Base-by-base conservation (phyloP, 2,797 vertebrate genomes). In the Echiichthys vipera region DNA sequence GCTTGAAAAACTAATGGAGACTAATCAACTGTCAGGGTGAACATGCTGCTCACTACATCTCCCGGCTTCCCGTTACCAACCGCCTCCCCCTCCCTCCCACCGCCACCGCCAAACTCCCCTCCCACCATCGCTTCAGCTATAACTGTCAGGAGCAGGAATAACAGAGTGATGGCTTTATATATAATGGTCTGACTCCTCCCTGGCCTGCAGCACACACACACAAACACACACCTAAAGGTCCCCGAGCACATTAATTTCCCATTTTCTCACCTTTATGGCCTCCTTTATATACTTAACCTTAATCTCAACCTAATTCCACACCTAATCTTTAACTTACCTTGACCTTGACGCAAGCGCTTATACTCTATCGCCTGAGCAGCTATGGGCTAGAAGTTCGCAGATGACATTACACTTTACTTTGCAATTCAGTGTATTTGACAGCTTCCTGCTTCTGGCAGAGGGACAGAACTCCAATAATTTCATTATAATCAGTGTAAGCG, bases 1-100 rank as follows among this genome's bases (percentile, higher is more conserved):
- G 71, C 72, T 79, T 78, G 87, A 83, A 87, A 86, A 80, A 81
- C 87, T 93, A 93, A 93, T 92, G 88, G 85, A 92, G 90, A 91
- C 88, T 91, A 91, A 93, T 92, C 88, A 90, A 91, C 89, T 91
- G 91, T 88, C 89, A 88, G 72, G 67, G 39, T 8, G 56, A 79
- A 78, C 87, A 76, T 53, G 27, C 65, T 0, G 59, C 29, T 2
- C 83, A 80, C 89, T 91, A 77, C 79, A 84, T 92, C 89, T 91
- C 89, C 73, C 47, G 17, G 77, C 57, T 82, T 82, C 78, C 85
- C 42, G 57, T 14, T 59, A 74, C 70, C 78, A 36, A 0, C 64
- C 69, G 34, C 64, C 5, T 37, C 1, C 11, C 34, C 43, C 39
- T 2, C 15, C 8, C 62, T 22, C 40, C 37, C 65, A 14, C 74